Evolutionary conservation across 2,888 invertebrate species (phyloP).

Genomic region (Lasius fuliginosus): DNA sequence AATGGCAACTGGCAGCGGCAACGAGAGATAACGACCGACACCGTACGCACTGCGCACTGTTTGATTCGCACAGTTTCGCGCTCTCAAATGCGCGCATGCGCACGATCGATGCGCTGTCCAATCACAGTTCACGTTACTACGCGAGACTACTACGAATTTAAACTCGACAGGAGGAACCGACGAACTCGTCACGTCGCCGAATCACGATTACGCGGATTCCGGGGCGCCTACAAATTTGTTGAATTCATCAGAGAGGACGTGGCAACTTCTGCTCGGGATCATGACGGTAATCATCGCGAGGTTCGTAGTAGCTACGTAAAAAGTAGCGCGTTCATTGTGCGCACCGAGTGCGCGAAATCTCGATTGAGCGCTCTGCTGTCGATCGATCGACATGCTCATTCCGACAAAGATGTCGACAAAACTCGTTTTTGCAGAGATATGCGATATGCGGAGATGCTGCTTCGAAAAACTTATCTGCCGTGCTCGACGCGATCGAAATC

Average conservation of each 20-base stretch:
- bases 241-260: slow-evolving; percentile 50
- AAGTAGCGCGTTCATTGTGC: neutral
- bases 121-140: slow-evolving; percentile 45
- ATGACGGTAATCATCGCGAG: slow-evolving; percentile 73
- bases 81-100: slow-evolving; percentile 32
- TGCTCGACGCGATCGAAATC: neutral
- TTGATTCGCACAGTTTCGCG: slow-evolving; percentile 57
- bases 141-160: slow-evolving; percentile 60
- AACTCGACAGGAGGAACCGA: slow-evolving; percentile 80
- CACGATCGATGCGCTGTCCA: slow-evolving; percentile 58
- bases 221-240: slow-evolving; percentile 54
- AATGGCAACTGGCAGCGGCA: slow-evolving; percentile 20
- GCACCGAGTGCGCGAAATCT: too few relatives aligned
- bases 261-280: slow-evolving; percentile 66
- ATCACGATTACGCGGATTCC: slow-evolving; percentile 71
- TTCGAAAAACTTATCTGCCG: neutral
- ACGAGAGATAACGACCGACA: slow-evolving; percentile 35
- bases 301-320: slow-evolving; percentile 74
- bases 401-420: neutral
- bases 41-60: neutral
- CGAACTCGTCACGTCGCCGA: slow-evolving; percentile 80
- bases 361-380: too few relatives aligned
- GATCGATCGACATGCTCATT: too few relatives aligned
- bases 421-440: too few relatives aligned
- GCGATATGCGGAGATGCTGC: neutral